These are phyloP conservation scores for Pseudopleuronectes americanus DNA, from an alignment of 2,797 vertebrate genomes.

Conservation along the genomic window DNA sequence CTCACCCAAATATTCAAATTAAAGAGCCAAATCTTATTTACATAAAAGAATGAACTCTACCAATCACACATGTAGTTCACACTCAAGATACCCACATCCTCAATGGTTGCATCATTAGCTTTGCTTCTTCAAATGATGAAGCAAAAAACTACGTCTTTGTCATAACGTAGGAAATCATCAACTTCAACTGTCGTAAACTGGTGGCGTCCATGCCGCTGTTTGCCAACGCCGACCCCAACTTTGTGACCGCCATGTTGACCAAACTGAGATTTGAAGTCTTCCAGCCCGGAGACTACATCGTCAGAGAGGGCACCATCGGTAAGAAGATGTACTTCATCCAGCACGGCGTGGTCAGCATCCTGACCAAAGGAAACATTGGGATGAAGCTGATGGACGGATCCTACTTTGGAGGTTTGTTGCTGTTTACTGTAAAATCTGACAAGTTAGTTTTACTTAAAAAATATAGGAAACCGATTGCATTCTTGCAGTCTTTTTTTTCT, in stretches of 20 bases:
- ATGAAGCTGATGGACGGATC: constrained; percentile 94
- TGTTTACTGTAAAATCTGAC: no score
- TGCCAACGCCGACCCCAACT: constrained; percentile 94
- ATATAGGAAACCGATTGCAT: no score
- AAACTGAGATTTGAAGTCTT: constrained; percentile 96
- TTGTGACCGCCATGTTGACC: constrained; percentile 94
- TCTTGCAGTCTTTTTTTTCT: no score
- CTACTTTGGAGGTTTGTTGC: constrained; percentile 90
- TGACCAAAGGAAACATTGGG: constrained; percentile 92
- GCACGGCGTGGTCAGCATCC: constrained; percentile 90
- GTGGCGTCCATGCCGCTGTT: constrained; percentile 96
- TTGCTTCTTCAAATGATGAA: not conserved
- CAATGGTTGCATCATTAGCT: not conserved
- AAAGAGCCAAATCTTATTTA: not conserved
- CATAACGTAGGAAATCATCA: constrained; percentile 89
- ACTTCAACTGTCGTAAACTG: constrained; percentile 96
- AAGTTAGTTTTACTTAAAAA: not conserved
- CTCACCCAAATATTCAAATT: not conserved
- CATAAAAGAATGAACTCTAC: not conserved
- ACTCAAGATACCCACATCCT: not conserved
- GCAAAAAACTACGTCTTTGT: not conserved
- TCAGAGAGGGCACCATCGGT: constrained; percentile 93
- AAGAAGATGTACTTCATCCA: constrained; percentile 99
- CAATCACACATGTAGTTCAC: not conserved
- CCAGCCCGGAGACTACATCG: constrained; percentile 91